phyloP scores from a whole-genome alignment of 2,797 vertebrate genomes.

The Halcyon leucocephala region DNA sequence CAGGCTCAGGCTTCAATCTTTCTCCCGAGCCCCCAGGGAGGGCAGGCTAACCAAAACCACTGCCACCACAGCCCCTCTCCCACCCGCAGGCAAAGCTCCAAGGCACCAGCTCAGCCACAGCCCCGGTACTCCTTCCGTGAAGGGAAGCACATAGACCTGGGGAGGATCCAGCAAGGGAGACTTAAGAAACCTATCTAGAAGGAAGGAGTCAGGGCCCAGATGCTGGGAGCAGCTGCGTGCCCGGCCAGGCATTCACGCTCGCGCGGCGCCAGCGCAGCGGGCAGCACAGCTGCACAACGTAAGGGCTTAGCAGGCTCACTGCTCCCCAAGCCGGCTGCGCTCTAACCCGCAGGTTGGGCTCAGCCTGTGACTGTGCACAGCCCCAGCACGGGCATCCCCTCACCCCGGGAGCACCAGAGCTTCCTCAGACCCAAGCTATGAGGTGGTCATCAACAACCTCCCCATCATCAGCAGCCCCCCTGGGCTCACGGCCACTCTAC shows the following conservation, averaged over 20 bases:
- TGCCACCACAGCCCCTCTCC: background rate
- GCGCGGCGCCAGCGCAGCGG: background rate
- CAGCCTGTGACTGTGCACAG: background rate
- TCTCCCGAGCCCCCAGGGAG: background rate
- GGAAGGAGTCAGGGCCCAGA: background rate
- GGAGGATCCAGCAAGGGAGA: background rate
- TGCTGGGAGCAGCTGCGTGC: background rate
- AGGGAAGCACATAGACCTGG: background rate
- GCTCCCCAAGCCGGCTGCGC: background rate
- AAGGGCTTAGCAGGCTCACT: background rate
- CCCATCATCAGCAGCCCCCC: background rate
- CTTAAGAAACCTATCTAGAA: background rate
- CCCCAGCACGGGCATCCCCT: background rate
- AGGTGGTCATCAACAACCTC: background rate
- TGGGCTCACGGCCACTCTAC: fast-evolving
- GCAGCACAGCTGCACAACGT: background rate
- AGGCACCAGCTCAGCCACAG: background rate
- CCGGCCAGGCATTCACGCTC: background rate
- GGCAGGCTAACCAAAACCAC: background rate
- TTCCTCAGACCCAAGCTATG: background rate
- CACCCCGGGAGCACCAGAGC: background rate
- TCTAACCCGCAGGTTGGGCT: background rate
- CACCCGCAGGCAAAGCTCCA: background rate
- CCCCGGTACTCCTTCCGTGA: background rate
- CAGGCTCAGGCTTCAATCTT: background rate